Base-by-base conservation (phyloP, 2,888 invertebrate species). In the Troides aeacus region DNA sequence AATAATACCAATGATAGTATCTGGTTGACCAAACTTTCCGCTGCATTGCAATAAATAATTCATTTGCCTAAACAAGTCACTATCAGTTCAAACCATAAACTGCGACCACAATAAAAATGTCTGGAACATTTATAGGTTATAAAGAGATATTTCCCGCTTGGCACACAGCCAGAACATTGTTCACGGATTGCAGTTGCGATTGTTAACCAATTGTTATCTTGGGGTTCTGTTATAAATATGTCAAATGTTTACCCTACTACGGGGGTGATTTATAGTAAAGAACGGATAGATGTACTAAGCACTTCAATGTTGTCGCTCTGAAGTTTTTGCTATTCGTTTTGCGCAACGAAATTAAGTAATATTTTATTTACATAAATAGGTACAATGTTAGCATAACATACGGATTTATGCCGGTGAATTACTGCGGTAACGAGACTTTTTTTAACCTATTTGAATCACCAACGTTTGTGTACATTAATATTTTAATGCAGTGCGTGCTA, bases 81-180 rank as follows among this genome's bases (percentile, higher is more conserved):
- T 61, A 24, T 66, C 30, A 60, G 53, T 53, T 60, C 50, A 53
- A 15, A 56, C 62, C 56, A 18, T 66, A 62, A 66, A 61, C 62
- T 62, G 56, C 53, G 42, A 58, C 57, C 58, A 68, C 62, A 62
- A 63, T 68, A 63, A 62, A 68, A 68, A 63, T 58, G 62, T 68
- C 68, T 60, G 59, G 30, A 76, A 76, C 77, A 74, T 74, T 76
- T 72, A 75, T 65, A 61, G 30, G 30, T 60, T 69, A 58, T 62
- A 65, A 64, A 65, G 68, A 69, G 69, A 71, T 66, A 68, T 68
- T 64, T 68, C 65, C 68, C 53, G 66, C 69, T 70, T 82, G 83
- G 82, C 80, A 63, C 23, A 30, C 0, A 5, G 77, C 83, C 83
- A 83, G 72, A 64, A 69, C 73, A 77, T 83, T 75, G 76, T 78